Evolutionary conservation across 2,797 vertebrate genomes (phyloP).

Genomic region (Amazonetta brasiliensis): DNA sequence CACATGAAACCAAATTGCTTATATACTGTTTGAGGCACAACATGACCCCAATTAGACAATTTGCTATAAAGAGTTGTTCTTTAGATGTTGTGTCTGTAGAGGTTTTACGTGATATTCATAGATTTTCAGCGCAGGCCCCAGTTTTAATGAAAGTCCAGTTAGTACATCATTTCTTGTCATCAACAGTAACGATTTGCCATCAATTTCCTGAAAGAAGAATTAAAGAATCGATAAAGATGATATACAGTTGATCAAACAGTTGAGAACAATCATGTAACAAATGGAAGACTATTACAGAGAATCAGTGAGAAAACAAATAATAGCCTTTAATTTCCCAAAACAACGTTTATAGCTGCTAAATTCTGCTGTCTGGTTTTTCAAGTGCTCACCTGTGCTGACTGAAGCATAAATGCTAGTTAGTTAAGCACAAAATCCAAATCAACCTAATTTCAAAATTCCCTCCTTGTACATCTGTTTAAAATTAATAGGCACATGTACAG

Average conservation of each 20-base stretch:
- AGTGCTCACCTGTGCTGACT: conserved; percentile 11
- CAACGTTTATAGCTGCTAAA: background rate
- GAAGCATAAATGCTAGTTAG: background rate
- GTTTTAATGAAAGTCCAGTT: conserved; percentile 97
- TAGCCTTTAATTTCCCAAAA: conserved; percentile 28
- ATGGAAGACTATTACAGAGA: background rate
- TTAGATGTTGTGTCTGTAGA: conserved; percentile 96
- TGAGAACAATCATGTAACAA: conserved; percentile 48
- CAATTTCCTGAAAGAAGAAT: conserved; percentile 91
- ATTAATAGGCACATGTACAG: conserved; percentile 18
- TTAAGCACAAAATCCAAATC: conserved; percentile 10
- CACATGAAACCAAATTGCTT: conserved; percentile 80
- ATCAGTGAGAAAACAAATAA: background rate
- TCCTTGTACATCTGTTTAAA: conserved; percentile 7
- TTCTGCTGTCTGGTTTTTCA: background rate
- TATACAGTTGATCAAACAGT: conserved; percentile 38
- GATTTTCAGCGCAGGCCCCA: conserved; percentile 98
- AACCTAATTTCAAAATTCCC: conserved; percentile 34
- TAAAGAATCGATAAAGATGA: conserved; percentile 64
- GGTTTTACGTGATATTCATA: conserved; percentile 99
- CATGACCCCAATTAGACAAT: conserved; percentile 65
- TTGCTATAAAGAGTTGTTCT: conserved; percentile 90
- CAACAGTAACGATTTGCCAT: conserved; percentile 96
- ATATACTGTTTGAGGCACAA: conserved; percentile 69
- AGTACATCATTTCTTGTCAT: conserved; percentile 99